Evolutionary conservation across 2,113 vertebrate genomes (phyloP).

Genomic region (Dipodomys spectabilis): DNA sequence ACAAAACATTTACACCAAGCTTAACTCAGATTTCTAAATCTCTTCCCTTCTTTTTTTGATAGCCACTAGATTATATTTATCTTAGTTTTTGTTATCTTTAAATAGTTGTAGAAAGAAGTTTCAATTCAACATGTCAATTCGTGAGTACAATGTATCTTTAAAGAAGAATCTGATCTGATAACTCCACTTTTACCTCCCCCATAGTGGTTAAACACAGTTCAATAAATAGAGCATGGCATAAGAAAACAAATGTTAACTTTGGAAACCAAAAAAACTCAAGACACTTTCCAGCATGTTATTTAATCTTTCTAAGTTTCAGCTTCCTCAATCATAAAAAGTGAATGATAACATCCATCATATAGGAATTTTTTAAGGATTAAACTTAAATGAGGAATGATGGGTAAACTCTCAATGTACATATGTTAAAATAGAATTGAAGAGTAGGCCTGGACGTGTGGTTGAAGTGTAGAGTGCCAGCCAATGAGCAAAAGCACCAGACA

Average conservation of each 20-base stretch:
- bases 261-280: not conserved
- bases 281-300: constrained; percentile 38
- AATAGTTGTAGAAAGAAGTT: too few relatives aligned
- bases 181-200: not conserved
- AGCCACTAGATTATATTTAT: too few relatives aligned
- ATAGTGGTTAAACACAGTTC: constrained; percentile 3
- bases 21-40: constrained; percentile 19
- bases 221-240: constrained; percentile 9
- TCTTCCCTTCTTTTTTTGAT: too few relatives aligned
- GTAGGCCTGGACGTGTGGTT: too few relatives aligned
- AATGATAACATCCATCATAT: not conserved
- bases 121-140: too few relatives aligned
- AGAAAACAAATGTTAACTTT: not conserved
- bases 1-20: not conserved
- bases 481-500: too few relatives aligned
- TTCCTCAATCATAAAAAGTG: constrained; percentile 32
- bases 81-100: too few relatives aligned
- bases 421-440: too few relatives aligned
- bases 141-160: too few relatives aligned
- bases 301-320: constrained; percentile 20
- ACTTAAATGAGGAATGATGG: not conserved
- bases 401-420: not conserved
- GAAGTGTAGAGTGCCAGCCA: too few relatives aligned
- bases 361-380: constrained; percentile 19
- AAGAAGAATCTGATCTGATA: too few relatives aligned